Percentiles rank a stretch among this genome's conserved stretches.
Evolutionary conservation across 1,140 invertebrate species (phyloP).

Genomic region (Cotesia chilonis): DNA sequence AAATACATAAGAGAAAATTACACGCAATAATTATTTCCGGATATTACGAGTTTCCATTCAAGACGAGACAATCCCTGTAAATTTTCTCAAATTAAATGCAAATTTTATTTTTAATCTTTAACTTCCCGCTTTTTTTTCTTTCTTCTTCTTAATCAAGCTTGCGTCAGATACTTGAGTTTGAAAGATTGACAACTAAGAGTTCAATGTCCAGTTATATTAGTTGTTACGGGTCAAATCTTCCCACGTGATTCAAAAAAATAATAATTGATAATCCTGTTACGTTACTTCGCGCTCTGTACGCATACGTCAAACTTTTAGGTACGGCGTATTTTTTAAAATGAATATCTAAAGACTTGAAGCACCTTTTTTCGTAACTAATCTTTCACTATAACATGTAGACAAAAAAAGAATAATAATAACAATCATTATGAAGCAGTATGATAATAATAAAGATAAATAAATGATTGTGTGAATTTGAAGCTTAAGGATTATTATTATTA

Average conservation of each 20-base stretch:
- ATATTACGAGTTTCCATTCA: no score
- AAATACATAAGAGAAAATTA: no score
- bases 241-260: constrained; percentile 1
- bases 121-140: no score
- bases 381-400: not conserved
- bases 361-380: not conserved
- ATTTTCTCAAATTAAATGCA: no score
- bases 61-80: no score
- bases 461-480: constrained; percentile 14
- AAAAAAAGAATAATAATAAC: not conserved
- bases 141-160: no score
- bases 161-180: no score
- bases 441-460: not conserved
- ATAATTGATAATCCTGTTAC: constrained; percentile 8
- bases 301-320: not conserved
- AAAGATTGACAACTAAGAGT: not conserved
- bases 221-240: constrained; percentile 5
- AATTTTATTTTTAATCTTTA: no score
- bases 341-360: constrained; percentile 1
- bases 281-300: not conserved
- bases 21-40: no score
- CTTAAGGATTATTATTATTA: not conserved
- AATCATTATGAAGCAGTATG: not conserved
- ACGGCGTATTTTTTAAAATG: not conserved
- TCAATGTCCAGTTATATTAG: not conserved